phyloP scores from a whole-genome alignment of 2,888 invertebrate genomes.

The Steinernema scapterisci region DNA sequence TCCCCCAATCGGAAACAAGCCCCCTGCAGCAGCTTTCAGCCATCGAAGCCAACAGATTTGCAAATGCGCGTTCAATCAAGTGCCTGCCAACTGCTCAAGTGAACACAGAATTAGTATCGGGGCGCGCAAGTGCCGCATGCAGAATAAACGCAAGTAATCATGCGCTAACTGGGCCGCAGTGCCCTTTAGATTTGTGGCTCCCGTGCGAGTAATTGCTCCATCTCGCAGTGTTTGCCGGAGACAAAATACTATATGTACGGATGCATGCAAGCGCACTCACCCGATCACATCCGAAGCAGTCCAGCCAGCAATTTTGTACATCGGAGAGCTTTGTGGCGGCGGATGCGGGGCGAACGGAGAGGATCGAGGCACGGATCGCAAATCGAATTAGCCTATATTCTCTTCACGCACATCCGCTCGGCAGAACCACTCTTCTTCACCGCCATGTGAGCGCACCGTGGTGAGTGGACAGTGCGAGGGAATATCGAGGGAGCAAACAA shows the following conservation, averaged over 20 bases:
- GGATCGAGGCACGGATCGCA: conserved; percentile 29
- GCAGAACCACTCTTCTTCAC: conserved; percentile 1
- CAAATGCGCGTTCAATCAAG: conserved; percentile 30
- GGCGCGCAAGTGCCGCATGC: conserved; percentile 7
- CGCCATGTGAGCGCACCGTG: not conserved
- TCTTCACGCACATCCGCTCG: conserved; percentile 25
- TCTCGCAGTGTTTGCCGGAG: no score
- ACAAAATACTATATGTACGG: no score
- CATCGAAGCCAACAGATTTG: conserved; percentile 23
- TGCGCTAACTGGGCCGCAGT: conserved; percentile 23
- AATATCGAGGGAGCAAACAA: conserved; percentile 7
- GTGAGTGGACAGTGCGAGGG: conserved; percentile 21
- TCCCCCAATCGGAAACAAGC: not conserved
- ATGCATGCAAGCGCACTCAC: conserved; percentile 1
- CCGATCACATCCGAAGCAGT: conserved; percentile 7
- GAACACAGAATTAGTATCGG: conserved; percentile 27
- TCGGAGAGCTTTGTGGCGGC: conserved; percentile 7
- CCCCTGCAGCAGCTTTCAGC: not conserved
- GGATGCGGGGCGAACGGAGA: not conserved
- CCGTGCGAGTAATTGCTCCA: conserved; percentile 18
- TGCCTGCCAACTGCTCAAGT: conserved; percentile 30
- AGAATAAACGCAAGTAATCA: conserved; percentile 25
- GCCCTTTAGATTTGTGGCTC: conserved; percentile 32
- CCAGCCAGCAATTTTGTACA: conserved; percentile 1
- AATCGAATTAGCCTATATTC: conserved; percentile 33